phyloP scores from a whole-genome alignment of 2,888 invertebrate genomes.

The Oegoconia quadripuncta region DNA sequence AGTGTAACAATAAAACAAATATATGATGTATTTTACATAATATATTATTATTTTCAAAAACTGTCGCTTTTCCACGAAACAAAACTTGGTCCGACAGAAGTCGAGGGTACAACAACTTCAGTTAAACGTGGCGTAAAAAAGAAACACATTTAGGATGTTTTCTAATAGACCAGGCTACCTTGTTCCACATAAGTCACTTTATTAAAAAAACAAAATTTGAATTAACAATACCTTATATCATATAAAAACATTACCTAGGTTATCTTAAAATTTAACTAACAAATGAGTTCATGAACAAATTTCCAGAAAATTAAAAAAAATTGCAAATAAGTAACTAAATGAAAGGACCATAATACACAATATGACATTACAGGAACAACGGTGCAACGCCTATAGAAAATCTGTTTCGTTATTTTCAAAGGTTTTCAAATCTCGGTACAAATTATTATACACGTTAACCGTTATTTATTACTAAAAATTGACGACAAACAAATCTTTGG shows the following conservation, averaged over 20 bases:
- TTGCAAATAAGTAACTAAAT: too few relatives aligned
- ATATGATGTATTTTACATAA: conserved; percentile 62
- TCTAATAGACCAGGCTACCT: not conserved
- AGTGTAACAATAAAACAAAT: conserved; percentile 41
- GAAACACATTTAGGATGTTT: not conserved
- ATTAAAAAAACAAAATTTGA: too few relatives aligned
- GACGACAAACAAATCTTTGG: conserved; percentile 66
- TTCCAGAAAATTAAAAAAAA: too few relatives aligned
- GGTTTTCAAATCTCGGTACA: conserved; percentile 45
- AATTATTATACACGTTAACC: conserved; percentile 57
- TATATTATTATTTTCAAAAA: conserved; percentile 66
- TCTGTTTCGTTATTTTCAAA: conserved; percentile 28
- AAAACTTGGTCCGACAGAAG: conserved; percentile 68
- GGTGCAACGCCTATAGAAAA: conserved; percentile 24
- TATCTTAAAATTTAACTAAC: too few relatives aligned
- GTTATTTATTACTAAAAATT: conserved; percentile 70
- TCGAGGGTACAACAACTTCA: conserved; percentile 58
- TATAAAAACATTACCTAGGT: too few relatives aligned
- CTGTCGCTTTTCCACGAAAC: conserved; percentile 64
- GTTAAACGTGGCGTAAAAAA: conserved; percentile 24
- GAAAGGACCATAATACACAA: too few relatives aligned
- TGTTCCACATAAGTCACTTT: not conserved
- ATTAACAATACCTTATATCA: too few relatives aligned
- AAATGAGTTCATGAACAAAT: too few relatives aligned
- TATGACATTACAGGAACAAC: not conserved